phyloP scores from a whole-genome alignment of 2,888 invertebrate species.

The Matsumyia berberina region DNA sequence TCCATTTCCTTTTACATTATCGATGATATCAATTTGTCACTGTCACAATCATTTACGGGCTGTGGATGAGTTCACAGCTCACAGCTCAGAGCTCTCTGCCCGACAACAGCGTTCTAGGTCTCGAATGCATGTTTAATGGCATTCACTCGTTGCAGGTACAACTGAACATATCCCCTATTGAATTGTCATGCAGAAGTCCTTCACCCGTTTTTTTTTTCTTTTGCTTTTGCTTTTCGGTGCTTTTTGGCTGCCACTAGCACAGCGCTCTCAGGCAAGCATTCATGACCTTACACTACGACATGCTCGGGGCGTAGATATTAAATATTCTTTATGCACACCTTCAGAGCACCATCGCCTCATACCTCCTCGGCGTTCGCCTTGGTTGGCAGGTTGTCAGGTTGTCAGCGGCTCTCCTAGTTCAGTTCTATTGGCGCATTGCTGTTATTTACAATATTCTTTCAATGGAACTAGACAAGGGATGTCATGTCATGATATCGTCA shows the following conservation, averaged over 20 bases:
- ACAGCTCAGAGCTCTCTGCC: not conserved
- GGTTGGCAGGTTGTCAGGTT: conserved; percentile 3
- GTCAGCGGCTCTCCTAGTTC: not conserved
- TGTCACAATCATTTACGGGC: conserved; percentile 54
- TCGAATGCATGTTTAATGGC: conserved; percentile 45
- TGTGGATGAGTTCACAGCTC: conserved; percentile 36
- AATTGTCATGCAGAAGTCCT: conserved; percentile 59
- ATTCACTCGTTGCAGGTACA: conserved; percentile 37
- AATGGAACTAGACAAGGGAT: conserved; percentile 36
- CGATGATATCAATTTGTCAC: conserved; percentile 65
- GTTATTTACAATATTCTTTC: conserved; percentile 37
- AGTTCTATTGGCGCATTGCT: conserved; percentile 51
- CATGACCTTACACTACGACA: conserved; percentile 24
- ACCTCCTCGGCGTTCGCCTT: not conserved
- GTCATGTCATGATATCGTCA: conserved; percentile 58
- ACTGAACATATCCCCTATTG: conserved; percentile 14
- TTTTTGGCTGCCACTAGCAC: conserved; percentile 17
- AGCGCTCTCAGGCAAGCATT: conserved; percentile 11
- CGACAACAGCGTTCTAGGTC: not conserved
- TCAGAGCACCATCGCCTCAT: conserved; percentile 1
- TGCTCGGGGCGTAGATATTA: conserved; percentile 31
- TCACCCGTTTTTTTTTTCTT: conserved; percentile 41
- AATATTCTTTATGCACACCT: conserved; percentile 41
- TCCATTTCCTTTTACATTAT: conserved; percentile 49
- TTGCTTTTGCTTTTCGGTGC: too few relatives aligned